Evolutionary conservation across 2,797 vertebrate species (phyloP).

Genomic region (Sebastes aleutianus): DNA sequence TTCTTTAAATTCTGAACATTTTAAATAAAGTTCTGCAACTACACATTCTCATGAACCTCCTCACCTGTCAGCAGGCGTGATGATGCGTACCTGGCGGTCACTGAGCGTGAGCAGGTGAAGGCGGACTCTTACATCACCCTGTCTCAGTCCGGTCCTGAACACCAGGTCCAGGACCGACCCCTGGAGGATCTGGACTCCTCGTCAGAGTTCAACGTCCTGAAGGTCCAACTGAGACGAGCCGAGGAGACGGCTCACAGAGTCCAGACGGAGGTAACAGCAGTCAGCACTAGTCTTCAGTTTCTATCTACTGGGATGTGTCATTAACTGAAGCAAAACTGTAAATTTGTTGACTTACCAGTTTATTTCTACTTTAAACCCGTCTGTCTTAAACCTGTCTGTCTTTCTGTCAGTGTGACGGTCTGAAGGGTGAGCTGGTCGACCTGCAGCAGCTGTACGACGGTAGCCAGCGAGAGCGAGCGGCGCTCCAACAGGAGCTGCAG

Average conservation of each 20-base stretch:
- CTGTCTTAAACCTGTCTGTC: neutral
- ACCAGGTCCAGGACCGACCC: neutral
- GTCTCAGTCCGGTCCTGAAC: slow-evolving; percentile 28
- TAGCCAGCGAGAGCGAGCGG: slow-evolving; percentile 80
- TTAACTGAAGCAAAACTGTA: no score
- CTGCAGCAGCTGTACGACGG: slow-evolving; percentile 80
- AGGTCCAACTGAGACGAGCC: slow-evolving; percentile 71
- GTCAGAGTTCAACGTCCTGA: slow-evolving; percentile 61
- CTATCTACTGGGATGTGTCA: no score
- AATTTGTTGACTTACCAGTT: neutral
- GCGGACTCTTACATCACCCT: slow-evolving; percentile 65
- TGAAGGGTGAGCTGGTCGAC: slow-evolving; percentile 79
- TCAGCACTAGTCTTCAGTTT: neutral
- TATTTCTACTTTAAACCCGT: no score
- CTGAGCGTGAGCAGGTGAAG: slow-evolving; percentile 12
- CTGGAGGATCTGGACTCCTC: slow-evolving; percentile 16
- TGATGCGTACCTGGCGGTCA: slow-evolving; percentile 72
- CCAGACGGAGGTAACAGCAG: slow-evolving; percentile 66
- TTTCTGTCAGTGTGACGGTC: slow-evolving; percentile 75
- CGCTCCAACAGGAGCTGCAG: slow-evolving; percentile 81
- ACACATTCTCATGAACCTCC: neutral
- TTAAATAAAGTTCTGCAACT: no score
- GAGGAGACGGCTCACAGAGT: slow-evolving; percentile 73
- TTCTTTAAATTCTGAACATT: neutral
- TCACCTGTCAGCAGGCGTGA: slow-evolving; percentile 50